Base-by-base conservation (phyloP, 2,113 vertebrate genomes). In the Lucifuga dentata region DNA sequence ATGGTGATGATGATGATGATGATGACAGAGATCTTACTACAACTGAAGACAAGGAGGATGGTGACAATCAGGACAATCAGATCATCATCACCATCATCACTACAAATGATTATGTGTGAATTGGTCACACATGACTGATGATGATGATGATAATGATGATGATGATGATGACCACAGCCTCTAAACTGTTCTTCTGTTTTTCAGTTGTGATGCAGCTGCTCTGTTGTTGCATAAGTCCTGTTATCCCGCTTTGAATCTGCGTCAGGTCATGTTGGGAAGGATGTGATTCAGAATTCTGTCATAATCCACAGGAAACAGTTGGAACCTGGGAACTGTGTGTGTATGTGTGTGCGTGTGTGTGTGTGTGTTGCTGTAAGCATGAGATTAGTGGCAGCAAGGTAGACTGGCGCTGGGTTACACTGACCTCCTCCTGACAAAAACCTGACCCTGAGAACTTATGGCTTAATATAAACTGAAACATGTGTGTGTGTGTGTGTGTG, bases 261-360 rank as follows among this genome's bases (percentile, higher is more conserved):
- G 63, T 83, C 73, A 33, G 65, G 59, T 80, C 57, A 64, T 58
- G 36, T 39, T 23, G 53, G 43, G 33, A 40, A 36, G 60, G 68
- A 53, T 72, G 80, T 63, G 80, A 90, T 70, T 83, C 82, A 83
- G 55, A 74, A 61, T 57, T 77, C 29, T 61, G 55, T 77, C 36
- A 48, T 78, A 86, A 89, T 79, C 80, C 68, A 60, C 69, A 49
- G 77, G 83, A 87, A 84, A 39, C 48, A 15, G 43, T 51, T 23
- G 26, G n/a, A 62, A 43, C 24, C 32, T 48, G 36, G n/a, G 55
- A 48, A 33, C 45, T 63, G 73, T 53, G 11, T 19, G 12, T 53
- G 11, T 51, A 21, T 43, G 24, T 40, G 65, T 56, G 12, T 35
- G 13, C 8, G 29, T 50, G 38, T 53, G 36, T 49, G 17, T 62